Base-by-base conservation (phyloP, 2,113 vertebrate species). In the Ia io region DNA sequence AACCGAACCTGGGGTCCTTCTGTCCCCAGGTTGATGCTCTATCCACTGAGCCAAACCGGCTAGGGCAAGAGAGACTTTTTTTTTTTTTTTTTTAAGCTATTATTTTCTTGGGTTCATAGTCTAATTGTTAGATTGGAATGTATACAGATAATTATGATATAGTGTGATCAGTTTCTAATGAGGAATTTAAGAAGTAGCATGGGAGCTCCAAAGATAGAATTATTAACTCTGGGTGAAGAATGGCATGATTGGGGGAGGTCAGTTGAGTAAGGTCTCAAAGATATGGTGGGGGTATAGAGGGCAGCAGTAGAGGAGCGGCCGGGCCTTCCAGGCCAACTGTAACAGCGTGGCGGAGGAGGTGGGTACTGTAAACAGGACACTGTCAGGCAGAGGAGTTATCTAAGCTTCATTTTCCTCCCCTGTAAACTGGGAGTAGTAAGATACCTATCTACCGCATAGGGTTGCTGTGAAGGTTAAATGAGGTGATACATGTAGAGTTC, bases 361-460 rank as follows among this genome's bases (percentile, higher is more conserved):
- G 32, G 28, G 23, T 6, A 3, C 11, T 12, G 9, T 20, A 28
- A 28, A n/a, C 42, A 4, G 10, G 76, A 63, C 32, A 37, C 5
- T 35, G 67, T n/a, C 67, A 53, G 28, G 44, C 77, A 44, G 35
- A n/a, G 22, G 10, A 28, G 42, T 20, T 74, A 4, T n/a, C 40
- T 37, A 32, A 9, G 70, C 40, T 32, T 70, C 40, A 8, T 67
- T 49, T 49, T 25, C 30, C 56, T 51, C 40, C 3, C 14, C 25
- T 78, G 9, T 49, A 51, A 53, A 30, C 20, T 18, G 12, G 2
- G 65, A 20, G 16, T n/a, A 1, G 2, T 35, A 1, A 86, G 35
- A 14, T 32, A 14, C 37, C 11, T 40, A 2, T 63, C 28, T 2
- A 5, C 22, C 0, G 0, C 37, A 1, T 16, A 6, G 35, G n/a